Evolutionary conservation across 2,113 vertebrate species (phyloP), one percentile per base, ranked within the genome.

Genomic region (Pampusana beccarii): DNA sequence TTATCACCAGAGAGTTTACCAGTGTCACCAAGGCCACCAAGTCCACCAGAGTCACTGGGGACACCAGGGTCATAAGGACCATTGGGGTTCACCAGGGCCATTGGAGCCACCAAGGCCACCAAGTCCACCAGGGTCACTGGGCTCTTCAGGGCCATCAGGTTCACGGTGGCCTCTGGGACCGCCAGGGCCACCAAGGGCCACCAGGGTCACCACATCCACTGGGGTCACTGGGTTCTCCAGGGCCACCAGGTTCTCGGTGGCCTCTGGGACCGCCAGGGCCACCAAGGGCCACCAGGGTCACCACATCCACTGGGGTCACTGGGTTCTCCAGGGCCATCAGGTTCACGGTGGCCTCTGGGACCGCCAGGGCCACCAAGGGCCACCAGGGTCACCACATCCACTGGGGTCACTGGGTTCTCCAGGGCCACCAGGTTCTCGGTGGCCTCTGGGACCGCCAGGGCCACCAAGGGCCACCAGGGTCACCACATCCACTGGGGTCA

Each of bases 1-100:
- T 7, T 1, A 2, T 15, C 5, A 5, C 7, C 50, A 31, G 16
- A 4, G 9, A 11, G 31, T 9, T 2, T 46, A 50, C 3, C 1
- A 3, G 18, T 5, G 4, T 11, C 16, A 66, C 20, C 20, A 38
- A 8, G 34, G 23, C 24, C 34, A 62, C 10, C 24, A 28, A 25
- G 62, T 5, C 17, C 36, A 40, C 16, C 3, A 10, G n/a, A 11
- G 8, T 21, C 58, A 58, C 31, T 14, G 20, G 33, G 11, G 20
- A 2, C 57, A 34, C 33, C 33, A 24, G 57, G 57, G 25, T 25
- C 50, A 26, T n/a, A n/a, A n/a, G n/a, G n/a, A n/a, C n/a, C n/a
- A n/a, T n/a, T n/a, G n/a, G 60, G n/a, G 8, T 9, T 15, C n/a
- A 31, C 62, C 19, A 9, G 18, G 40, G 26, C 8, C 33, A 23